Evolutionary conservation across 2,797 vertebrate genomes (phyloP), one percentile per base, ranked within the genome.

Genomic region (Pachyuromys duprasi): DNA sequence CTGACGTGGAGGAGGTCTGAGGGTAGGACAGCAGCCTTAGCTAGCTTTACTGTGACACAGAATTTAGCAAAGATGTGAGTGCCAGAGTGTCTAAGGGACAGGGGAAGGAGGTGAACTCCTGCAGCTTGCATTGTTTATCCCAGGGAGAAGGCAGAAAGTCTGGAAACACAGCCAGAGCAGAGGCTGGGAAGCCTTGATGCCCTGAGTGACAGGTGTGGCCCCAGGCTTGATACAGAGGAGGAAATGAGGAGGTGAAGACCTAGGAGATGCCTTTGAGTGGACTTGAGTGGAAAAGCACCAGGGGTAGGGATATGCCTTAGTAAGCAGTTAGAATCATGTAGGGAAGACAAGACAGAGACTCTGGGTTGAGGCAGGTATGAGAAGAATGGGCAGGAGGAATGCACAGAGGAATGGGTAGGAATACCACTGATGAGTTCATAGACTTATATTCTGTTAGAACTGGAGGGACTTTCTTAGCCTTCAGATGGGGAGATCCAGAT

Each of bases 401-500:
- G 49, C 49, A 5, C 11, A 13, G 36, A 33, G 15, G n/a, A 63
- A 26, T 7, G 11, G 33, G 11, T 22, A 15, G 55, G 14, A 18
- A 39, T 49, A 18, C 17, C 28, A 2, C 12, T 22, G 36, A 12
- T 0, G 33, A 75, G 63, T 42, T 39, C 49, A 22, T 2, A 82
- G 31, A 33, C 55, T 74, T 5, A 31, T 7, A 5, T 53, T 69
- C 82, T 8, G 0, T 60, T 83, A 15, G 49, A 42, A 55, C 92
- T 57, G 36, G 36, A 49, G 8, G 26, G 22, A 31, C 53, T 42
- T 31, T 65, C 53, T 86, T 0, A 1, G 33, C 36, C 33, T 60
- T 63, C 42, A 39, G 62, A 33, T 24, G 83, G 89, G 93, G 62
- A 76, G 24, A 84, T 28, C 45, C 36, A 94, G 91, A 69, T 83